Conservation (phyloP, 2,113 vertebrate genomes). For the Herpetotheres cachinnans region DNA sequence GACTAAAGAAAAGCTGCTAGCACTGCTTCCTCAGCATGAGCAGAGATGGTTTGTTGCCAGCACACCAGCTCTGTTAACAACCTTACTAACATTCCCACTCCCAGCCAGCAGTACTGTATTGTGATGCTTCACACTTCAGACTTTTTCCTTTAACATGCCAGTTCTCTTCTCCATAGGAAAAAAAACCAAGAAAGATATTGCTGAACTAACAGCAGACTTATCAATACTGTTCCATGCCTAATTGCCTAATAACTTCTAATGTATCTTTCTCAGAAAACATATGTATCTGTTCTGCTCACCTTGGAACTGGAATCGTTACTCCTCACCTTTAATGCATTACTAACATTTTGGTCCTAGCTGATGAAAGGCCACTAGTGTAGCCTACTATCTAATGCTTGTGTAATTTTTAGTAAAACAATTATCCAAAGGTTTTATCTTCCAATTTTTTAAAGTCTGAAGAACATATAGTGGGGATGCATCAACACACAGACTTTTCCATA, state of each 20-base stretch:
- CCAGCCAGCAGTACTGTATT: neutral
- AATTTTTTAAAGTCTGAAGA: neutral
- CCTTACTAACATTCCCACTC: neutral
- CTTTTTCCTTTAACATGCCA: neutral
- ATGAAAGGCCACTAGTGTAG: neutral
- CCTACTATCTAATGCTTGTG: conserved; percentile 29
- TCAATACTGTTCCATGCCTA: neutral
- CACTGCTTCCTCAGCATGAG: neutral
- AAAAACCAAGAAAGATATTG: neutral
- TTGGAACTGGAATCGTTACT: neutral
- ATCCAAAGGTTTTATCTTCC: neutral
- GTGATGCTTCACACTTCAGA: neutral
- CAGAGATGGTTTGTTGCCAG: neutral
- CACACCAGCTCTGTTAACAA: neutral
- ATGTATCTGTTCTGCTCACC: neutral
- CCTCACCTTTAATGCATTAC: neutral
- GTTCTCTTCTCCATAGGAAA: neutral
- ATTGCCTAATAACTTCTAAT: neutral
- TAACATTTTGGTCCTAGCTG: conserved; percentile 3
- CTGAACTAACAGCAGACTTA: neutral
- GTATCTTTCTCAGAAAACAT: neutral
- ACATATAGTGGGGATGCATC: neutral
- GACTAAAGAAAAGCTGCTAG: neutral
- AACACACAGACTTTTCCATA: neutral
- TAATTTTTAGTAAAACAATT: conserved; percentile 22